These are phyloP conservation scores for Periparus ater DNA, from an alignment of 2,797 vertebrate species.

Conservation along the genomic window DNA sequence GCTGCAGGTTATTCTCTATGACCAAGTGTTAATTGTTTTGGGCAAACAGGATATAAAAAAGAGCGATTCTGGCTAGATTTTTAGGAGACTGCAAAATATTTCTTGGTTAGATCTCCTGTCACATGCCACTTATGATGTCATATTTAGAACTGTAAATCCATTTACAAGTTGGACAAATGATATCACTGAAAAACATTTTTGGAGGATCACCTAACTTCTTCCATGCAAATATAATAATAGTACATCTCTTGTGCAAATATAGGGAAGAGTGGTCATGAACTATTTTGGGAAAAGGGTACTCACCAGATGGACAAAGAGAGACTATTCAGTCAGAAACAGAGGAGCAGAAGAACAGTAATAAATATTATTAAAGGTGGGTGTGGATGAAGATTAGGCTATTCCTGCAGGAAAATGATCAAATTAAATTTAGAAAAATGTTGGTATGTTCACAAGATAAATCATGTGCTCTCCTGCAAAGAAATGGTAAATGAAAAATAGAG, in stretches of 20 bases:
- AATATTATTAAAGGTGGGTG: constrained; percentile 41
- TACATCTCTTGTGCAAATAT: neutral
- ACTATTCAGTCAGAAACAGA: constrained; percentile 34
- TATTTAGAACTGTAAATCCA: constrained; percentile 22
- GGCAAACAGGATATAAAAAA: neutral
- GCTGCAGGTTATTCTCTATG: neutral
- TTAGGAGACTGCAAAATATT: neutral
- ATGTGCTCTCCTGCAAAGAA: constrained; percentile 1
- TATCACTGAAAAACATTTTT: neutral
- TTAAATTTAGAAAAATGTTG: constrained; percentile 19
- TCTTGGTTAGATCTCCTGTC: neutral
- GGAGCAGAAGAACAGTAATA: constrained; percentile 38
- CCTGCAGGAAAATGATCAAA: neutral
- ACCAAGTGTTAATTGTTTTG: constrained; percentile 1
- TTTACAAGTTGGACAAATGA: neutral
- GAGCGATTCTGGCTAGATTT: neutral
- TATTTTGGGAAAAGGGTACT: constrained; percentile 36
- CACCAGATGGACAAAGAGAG: constrained; percentile 38
- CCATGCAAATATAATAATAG: constrained; percentile 35
- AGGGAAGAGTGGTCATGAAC: constrained; percentile 17
- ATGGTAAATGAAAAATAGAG: constrained; percentile 10
- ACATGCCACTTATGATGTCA: neutral
- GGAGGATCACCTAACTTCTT: constrained; percentile 4
- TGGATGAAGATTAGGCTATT: constrained; percentile 26
- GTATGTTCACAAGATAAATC: neutral